Percentiles rank a stretch among this genome's conserved stretches.
These are phyloP conservation scores for Notocelia uddmanniana DNA, from an alignment of 2,888 invertebrate genomes.

Conservation along the genomic window DNA sequence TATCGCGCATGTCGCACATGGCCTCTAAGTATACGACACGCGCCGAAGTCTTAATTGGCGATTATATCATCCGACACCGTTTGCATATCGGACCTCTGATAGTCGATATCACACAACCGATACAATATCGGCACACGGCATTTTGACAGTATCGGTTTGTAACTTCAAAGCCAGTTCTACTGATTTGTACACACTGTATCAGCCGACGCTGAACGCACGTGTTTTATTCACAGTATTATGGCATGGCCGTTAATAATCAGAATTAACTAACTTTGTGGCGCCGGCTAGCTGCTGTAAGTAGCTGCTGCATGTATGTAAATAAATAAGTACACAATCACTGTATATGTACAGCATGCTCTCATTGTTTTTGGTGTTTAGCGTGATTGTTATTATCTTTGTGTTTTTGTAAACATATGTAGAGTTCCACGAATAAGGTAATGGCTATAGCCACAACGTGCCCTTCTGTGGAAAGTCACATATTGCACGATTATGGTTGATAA, in stretches of 20 bases:
- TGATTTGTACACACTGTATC: neutral
- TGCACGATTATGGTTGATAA: too few relatives aligned
- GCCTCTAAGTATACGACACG: neutral
- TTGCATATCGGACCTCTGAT: neutral
- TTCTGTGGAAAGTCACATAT: too few relatives aligned
- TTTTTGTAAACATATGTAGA: too few relatives aligned
- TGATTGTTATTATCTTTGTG: too few relatives aligned
- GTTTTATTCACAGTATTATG: neutral
- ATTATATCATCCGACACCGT: neutral
- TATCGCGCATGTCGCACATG: neutral
- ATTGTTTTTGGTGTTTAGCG: slow-evolving; percentile 18
- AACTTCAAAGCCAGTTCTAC: neutral
- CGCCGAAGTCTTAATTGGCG: neutral
- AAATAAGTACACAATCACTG: too few relatives aligned
- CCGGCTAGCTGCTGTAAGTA: too few relatives aligned
- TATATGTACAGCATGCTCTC: slow-evolving; percentile 29
- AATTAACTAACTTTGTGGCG: slow-evolving; percentile 11
- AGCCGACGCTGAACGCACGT: too few relatives aligned
- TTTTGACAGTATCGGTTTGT: neutral
- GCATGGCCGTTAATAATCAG: neutral
- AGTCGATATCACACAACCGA: neutral
- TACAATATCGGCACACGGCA: neutral
- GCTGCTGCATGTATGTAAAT: too few relatives aligned
- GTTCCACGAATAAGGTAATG: too few relatives aligned
- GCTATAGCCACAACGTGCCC: too few relatives aligned